These are phyloP conservation scores for Leucosticte australis DNA, from an alignment of 2,113 vertebrate species.

Conservation along the genomic window DNA sequence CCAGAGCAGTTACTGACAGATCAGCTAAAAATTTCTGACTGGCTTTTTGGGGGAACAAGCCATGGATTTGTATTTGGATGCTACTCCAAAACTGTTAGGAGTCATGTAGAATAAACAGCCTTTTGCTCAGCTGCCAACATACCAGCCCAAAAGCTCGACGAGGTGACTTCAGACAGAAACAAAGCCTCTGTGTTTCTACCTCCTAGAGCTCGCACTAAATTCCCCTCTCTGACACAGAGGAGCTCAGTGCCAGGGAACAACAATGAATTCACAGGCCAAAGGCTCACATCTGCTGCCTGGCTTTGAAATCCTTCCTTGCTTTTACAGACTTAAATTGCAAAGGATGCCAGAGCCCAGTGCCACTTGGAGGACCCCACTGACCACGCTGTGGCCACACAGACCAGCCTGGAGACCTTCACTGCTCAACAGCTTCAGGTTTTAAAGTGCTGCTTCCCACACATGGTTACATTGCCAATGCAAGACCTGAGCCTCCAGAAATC, in stretches of 20 bases:
- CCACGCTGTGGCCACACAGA: neutral
- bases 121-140: slow-evolving; percentile 37
- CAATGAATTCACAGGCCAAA: neutral
- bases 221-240: neutral
- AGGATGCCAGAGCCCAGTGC: neutral
- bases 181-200: neutral
- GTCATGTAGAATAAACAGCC: slow-evolving; percentile 1
- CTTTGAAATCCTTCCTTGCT: neutral
- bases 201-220: neutral
- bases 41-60: slow-evolving; percentile 19
- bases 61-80: slow-evolving; percentile 7
- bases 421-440: neutral
- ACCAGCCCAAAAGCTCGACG: neutral
- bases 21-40: neutral
- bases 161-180: slow-evolving; percentile 20
- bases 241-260: neutral
- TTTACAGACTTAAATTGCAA: neutral
- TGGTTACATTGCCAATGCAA: rapidly evolving
- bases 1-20: neutral
- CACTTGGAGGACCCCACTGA: neutral
- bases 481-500: neutral
- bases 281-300: neutral
- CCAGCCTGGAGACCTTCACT: neutral
- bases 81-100: neutral
- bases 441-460: rapidly evolving